These are phyloP conservation scores for Ecdyonurus torrentis DNA, from an alignment of 2,888 invertebrate genomes.

Conservation along the genomic window DNA sequence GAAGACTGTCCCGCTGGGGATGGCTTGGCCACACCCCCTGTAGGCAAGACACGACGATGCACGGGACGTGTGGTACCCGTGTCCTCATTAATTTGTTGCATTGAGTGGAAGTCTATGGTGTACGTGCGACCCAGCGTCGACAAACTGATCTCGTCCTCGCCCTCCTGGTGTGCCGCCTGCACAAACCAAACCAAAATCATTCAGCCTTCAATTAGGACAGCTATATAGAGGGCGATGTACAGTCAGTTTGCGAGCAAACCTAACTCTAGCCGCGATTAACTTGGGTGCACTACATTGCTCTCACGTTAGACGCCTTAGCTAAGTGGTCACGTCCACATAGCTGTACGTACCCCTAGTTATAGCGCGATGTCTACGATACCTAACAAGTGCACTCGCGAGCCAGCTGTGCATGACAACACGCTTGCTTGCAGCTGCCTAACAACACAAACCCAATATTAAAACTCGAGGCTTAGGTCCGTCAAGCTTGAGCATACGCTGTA, in stretches of 20 bases:
- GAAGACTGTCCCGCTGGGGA: background rate
- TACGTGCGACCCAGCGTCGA: conserved; percentile 86
- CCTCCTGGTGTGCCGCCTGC: conserved; percentile 71
- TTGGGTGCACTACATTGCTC: no score
- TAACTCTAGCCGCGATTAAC: no score
- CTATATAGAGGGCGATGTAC: no score
- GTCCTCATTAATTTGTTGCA: conserved; percentile 98
- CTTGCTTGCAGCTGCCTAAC: background rate
- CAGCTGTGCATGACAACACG: no score
- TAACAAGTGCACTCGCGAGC: no score
- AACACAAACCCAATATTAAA: background rate
- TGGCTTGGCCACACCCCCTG: conserved; percentile 17
- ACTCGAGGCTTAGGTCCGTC: background rate
- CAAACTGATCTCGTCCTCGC: conserved; percentile 89
- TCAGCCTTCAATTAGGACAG: conserved; percentile 1
- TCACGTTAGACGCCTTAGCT: no score
- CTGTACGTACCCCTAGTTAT: no score
- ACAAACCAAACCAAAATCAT: conserved; percentile 8
- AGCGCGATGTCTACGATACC: no score
- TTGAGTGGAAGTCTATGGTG: conserved; percentile 89
- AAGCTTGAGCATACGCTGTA: background rate
- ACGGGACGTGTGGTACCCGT: conserved; percentile 88
- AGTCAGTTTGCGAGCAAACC: no score
- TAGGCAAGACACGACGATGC: conserved; percentile 57
- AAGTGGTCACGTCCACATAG: no score